Evolutionary conservation across 1,140 invertebrate genomes (phyloP).

Genomic region (Megathymus violae): DNA sequence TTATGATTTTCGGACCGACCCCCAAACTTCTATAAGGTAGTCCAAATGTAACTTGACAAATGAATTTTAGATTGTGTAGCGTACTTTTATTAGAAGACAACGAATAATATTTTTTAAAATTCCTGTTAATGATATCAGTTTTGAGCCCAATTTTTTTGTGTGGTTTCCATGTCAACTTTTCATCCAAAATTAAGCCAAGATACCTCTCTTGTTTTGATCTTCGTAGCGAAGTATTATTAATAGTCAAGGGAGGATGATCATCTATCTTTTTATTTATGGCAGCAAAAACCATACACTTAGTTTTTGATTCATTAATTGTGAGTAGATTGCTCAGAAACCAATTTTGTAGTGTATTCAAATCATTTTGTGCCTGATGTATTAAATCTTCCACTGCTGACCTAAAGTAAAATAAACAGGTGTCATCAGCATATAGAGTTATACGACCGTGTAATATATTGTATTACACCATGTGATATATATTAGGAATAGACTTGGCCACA

Average conservation of each 20-base stretch:
- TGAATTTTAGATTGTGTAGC: conserved; percentile 1
- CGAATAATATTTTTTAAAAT: conserved; percentile 1
- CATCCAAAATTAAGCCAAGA: conserved; percentile 8
- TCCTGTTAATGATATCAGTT: neutral
- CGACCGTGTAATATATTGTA: too few relatives aligned
- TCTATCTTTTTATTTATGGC: conserved; percentile 12
- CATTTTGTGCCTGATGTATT: neutral
- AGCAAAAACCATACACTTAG: conserved; percentile 7
- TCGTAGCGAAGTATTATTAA: neutral
- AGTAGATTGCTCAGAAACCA: neutral
- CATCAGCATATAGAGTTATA: too few relatives aligned
- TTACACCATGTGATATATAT: neutral
- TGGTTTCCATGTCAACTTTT: conserved; percentile 3
- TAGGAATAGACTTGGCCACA: neutral
- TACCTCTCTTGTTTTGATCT: conserved; percentile 1
- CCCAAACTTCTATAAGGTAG: conserved; percentile 32
- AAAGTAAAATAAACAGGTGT: too few relatives aligned
- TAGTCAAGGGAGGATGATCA: neutral
- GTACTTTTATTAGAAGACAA: neutral
- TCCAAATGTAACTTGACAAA: conserved; percentile 13
- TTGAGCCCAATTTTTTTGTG: neutral
- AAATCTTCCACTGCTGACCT: neutral
- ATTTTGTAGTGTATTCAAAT: neutral
- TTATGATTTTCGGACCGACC: conserved; percentile 11
- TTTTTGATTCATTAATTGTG: conserved; percentile 4